Percentiles rank a stretch among this genome's conserved stretches.
Evolutionary conservation across 1,140 invertebrate genomes (phyloP).

Genomic region (Phenacoccus solenopsis): DNA sequence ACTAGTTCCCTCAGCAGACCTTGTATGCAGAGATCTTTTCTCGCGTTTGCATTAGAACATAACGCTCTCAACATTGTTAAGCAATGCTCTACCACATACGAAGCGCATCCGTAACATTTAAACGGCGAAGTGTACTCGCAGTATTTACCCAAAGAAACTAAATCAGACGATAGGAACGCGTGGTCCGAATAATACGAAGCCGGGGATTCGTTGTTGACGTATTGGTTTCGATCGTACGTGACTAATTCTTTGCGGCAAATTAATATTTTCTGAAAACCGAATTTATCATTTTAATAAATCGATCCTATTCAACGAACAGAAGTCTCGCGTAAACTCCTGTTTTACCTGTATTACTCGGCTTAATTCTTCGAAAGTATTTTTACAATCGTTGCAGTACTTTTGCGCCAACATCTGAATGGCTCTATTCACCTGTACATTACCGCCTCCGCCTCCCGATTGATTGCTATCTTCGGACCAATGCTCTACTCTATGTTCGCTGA

Average conservation of each 20-base stretch:
- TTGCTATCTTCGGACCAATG: conserved; percentile 20
- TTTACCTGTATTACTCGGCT: conserved; percentile 72
- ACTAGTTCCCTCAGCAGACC: conserved; percentile 82
- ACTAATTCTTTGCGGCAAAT: conserved; percentile 82
- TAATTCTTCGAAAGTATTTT: conserved; percentile 86
- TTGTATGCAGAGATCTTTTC: conserved; percentile 66
- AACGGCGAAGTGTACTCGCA: conserved; percentile 9
- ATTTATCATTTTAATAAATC: not conserved
- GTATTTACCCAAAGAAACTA: not conserved
- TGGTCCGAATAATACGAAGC: conserved; percentile 15
- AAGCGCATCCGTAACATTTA: conserved; percentile 71
- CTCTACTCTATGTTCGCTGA: conserved; percentile 59
- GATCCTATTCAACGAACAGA: not conserved
- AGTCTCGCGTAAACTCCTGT: not conserved
- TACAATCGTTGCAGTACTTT: conserved; percentile 90
- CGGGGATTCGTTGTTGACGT: conserved; percentile 32
- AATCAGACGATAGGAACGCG: conserved; percentile 10
- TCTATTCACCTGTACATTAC: conserved; percentile 45
- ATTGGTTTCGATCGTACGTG: conserved; percentile 77
- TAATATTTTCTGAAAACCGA: conserved; percentile 53
- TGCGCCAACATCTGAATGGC: conserved; percentile 79
- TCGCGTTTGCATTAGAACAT: conserved; percentile 64
- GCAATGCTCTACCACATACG: conserved; percentile 83
- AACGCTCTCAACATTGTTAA: conserved; percentile 83
- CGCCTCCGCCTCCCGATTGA: not conserved